Conservation (phyloP, 2,888 invertebrate species). For the Branchellion lobata region DNA sequence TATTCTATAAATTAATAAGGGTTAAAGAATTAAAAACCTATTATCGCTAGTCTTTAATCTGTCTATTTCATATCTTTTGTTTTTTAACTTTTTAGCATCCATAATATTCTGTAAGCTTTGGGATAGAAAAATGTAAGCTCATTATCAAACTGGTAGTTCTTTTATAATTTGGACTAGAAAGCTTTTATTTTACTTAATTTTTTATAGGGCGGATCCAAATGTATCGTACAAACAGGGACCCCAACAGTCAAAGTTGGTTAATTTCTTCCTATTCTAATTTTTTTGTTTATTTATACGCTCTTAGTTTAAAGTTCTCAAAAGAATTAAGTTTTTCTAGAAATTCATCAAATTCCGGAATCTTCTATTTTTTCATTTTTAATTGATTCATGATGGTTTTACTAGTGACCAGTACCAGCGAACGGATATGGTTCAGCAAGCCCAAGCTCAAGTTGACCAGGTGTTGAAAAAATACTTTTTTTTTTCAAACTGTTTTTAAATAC, state of each 20-base stretch:
- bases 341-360: too few species aligned
- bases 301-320: too few species aligned
- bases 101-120: background rate
- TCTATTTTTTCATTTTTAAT: conserved; percentile 16
- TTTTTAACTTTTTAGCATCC: background rate
- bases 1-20: too few species aligned
- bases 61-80: background rate
- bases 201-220: conserved; percentile 31
- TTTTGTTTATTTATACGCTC: background rate
- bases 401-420: conserved; percentile 15
- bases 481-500: background rate
- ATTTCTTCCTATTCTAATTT: background rate
- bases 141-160: too few species aligned
- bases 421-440: conserved; percentile 17
- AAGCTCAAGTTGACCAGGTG: conserved; percentile 41
- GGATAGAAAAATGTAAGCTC: background rate
- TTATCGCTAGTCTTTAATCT: background rate
- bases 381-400: background rate
- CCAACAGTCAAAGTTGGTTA: background rate
- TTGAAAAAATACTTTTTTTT: background rate
- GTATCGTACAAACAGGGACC: conserved; percentile 36
- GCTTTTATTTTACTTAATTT: background rate
- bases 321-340: background rate
- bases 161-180: too few species aligned
- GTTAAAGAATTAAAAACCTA: too few species aligned